phyloP scores from a whole-genome alignment of 2,113 vertebrate species.

The Arvicanthis niloticus region DNA sequence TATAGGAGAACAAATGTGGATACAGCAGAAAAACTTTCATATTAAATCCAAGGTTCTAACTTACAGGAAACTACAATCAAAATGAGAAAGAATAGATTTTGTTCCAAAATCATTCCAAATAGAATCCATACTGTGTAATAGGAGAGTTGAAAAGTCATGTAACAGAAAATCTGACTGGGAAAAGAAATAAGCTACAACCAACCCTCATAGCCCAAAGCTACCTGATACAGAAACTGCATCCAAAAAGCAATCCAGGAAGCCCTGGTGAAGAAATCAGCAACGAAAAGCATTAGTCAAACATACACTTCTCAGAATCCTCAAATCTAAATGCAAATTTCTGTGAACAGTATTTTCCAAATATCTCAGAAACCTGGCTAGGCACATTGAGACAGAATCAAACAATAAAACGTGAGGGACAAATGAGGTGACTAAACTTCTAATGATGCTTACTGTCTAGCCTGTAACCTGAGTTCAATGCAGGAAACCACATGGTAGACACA shows the following conservation, averaged over 20 bases:
- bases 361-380: neutral
- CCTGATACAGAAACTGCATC: neutral
- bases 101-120: neutral
- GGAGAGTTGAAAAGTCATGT: neutral
- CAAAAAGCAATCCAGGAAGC: neutral
- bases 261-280: neutral
- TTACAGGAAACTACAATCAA: neutral
- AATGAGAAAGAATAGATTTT: neutral
- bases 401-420: neutral
- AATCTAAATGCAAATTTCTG: neutral
- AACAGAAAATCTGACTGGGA: neutral
- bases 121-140: neutral
- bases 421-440: neutral
- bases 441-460: neutral
- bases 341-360: neutral
- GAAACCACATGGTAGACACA: neutral
- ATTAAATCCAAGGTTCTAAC: neutral
- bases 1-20: neutral
- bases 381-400: neutral
- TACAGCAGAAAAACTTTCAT: neutral
- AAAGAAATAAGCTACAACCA: neutral
- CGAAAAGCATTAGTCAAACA: neutral
- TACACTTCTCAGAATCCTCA: neutral
- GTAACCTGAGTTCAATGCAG: neutral
- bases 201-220: neutral